phyloP scores from a whole-genome alignment of 1,140 invertebrate genomes.

The Drosophila mojavensis region DNA sequence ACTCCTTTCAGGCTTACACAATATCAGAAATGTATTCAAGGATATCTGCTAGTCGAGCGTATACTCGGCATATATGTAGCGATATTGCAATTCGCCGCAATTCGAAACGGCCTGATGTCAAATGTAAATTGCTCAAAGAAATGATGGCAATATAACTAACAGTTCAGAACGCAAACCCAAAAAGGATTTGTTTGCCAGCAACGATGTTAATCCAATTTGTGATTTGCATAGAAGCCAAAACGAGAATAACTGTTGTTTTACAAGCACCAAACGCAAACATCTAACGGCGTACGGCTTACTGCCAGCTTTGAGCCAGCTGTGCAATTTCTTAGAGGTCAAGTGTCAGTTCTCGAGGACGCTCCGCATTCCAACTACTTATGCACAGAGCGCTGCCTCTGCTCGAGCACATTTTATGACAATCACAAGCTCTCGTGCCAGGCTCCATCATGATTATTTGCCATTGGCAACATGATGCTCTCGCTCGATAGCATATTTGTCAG shows the following conservation, averaged over 20 bases:
- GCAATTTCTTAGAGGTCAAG: slow-evolving; percentile 13
- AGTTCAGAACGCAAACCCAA: slow-evolving; percentile 31
- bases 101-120: slow-evolving; percentile 45
- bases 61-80: neutral
- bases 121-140: slow-evolving; percentile 63
- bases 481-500: slow-evolving; percentile 37
- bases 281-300: neutral
- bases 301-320: slow-evolving; percentile 17
- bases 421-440: slow-evolving; percentile 7
- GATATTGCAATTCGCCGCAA: slow-evolving; percentile 38
- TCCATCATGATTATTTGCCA: slow-evolving; percentile 39
- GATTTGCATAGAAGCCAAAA: slow-evolving; percentile 68
- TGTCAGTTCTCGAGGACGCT: slow-evolving; percentile 8
- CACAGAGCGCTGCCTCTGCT: slow-evolving; percentile 3
- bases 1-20: no score
- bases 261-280: slow-evolving; percentile 10
- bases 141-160: slow-evolving; percentile 60
- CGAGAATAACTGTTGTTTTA: slow-evolving; percentile 27
- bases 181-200: slow-evolving; percentile 10
- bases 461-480: slow-evolving; percentile 17
- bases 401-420: slow-evolving; percentile 20
- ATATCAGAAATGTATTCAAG: neutral
- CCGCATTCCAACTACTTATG: slow-evolving; percentile 9
- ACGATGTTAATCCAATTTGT: slow-evolving; percentile 55
- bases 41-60: neutral